Percentiles rank a stretch among this genome's conserved stretches.
Conservation (phyloP, 2,113 vertebrate genomes). For the Cephalopholis sonnerati region DNA sequence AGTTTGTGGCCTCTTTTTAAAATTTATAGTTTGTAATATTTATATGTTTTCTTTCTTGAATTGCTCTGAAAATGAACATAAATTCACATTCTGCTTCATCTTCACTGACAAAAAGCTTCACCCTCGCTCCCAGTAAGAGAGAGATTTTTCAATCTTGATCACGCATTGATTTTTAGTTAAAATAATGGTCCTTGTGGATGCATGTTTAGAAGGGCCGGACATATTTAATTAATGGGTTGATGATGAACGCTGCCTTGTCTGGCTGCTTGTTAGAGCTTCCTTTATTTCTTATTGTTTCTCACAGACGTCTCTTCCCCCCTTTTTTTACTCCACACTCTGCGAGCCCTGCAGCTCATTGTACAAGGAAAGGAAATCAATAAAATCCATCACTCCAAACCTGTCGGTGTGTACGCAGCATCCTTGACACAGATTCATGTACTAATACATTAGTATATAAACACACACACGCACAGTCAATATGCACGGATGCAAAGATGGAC, state of each 20-base stretch:
- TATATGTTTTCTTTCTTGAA: neutral
- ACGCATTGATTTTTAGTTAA: conserved; percentile 29
- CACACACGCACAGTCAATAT: conserved; percentile 1
- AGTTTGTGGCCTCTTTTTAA: neutral
- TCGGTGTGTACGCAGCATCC: conserved; percentile 57
- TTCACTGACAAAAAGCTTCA: neutral
- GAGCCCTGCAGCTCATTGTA: conserved; percentile 58
- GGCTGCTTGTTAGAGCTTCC: conserved; percentile 36
- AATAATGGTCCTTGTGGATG: neutral
- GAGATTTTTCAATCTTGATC: neutral
- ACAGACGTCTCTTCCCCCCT: conserved; percentile 26
- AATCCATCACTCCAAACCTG: conserved; percentile 69
- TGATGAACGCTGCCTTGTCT: conserved; percentile 17
- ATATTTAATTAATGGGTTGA: conserved; percentile 43
- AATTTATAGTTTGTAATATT: neutral
- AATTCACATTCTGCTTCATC: neutral
- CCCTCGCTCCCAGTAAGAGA: neutral
- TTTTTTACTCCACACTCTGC: conserved; percentile 1
- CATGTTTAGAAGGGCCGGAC: conserved; percentile 15
- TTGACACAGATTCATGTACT: conserved; percentile 54
- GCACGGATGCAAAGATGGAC: neutral
- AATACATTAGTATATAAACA: conserved; percentile 12
- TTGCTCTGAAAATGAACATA: neutral
- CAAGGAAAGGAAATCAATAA: conserved; percentile 74
- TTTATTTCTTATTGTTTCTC: conserved; percentile 52